These are phyloP conservation scores for Parapsyche elsis DNA, from an alignment of 1,140 invertebrate genomes.

Conservation along the genomic window DNA sequence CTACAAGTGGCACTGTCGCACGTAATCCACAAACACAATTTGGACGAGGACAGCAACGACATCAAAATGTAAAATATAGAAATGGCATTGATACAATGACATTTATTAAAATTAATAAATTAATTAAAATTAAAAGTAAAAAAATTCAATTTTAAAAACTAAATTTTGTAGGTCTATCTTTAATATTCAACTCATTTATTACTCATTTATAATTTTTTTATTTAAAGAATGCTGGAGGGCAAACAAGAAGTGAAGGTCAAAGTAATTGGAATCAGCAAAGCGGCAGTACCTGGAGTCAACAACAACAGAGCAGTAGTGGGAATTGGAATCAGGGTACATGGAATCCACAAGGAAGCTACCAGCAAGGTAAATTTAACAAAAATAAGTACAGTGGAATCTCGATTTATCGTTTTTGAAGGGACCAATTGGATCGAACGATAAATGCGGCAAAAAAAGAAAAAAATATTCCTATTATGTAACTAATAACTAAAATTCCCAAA, in stretches of 20 bases:
- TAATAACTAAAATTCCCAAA: too few relatives aligned
- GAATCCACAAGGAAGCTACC: slow-evolving; percentile 6
- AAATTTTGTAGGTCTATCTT: too few relatives aligned
- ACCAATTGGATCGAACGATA: too few relatives aligned
- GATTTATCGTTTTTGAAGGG: too few relatives aligned
- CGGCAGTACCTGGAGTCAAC: slow-evolving; percentile 14
- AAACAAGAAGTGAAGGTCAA: slow-evolving; percentile 3
- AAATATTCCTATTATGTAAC: too few relatives aligned
- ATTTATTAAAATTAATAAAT: too few relatives aligned
- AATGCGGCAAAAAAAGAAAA: too few relatives aligned
- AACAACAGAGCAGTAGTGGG: slow-evolving; percentile 25
- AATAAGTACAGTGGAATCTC: too few relatives aligned
- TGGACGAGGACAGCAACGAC: slow-evolving; percentile 2
- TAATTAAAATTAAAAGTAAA: too few relatives aligned
- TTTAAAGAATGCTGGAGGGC: slow-evolving; percentile 6
- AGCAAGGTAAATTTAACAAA: neutral
- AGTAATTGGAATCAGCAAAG: slow-evolving; percentile 33
- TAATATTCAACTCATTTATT: too few relatives aligned
- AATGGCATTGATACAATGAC: too few relatives aligned
- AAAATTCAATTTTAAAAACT: too few relatives aligned
- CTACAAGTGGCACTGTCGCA: neutral
- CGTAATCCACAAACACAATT: slow-evolving; percentile 6
- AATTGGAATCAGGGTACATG: slow-evolving; percentile 21
- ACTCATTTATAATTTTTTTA: slow-evolving; percentile 7
- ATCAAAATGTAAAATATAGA: slow-evolving; percentile 34